phyloP scores from a whole-genome alignment of 2,113 vertebrate species.

The Apaloderma vittatum region DNA sequence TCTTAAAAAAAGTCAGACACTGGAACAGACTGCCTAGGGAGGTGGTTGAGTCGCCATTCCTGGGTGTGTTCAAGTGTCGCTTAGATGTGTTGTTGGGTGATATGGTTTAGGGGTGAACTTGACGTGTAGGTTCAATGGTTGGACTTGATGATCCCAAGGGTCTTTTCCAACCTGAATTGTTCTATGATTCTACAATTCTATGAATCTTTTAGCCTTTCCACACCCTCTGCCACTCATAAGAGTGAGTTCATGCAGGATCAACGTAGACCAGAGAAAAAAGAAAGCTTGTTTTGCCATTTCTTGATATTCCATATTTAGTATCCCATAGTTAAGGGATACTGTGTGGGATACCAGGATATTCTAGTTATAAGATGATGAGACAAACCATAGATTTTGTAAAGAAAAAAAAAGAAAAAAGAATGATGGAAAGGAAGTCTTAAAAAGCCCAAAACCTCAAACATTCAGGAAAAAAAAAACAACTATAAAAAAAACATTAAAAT shows the following conservation, averaged over 20 bases:
- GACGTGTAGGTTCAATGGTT: too few relatives aligned
- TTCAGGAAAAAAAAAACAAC: background rate
- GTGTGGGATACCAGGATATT: background rate
- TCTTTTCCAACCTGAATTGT: too few relatives aligned
- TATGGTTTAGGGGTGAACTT: too few relatives aligned
- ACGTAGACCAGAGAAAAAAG: background rate
- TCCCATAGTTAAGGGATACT: background rate
- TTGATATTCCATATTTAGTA: background rate
- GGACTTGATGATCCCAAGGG: too few relatives aligned
- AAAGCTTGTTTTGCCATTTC: background rate
- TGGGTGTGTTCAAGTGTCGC: too few relatives aligned
- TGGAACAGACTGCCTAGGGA: too few relatives aligned
- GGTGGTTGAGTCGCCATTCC: too few relatives aligned
- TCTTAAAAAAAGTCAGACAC: too few relatives aligned
- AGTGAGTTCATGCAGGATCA: background rate
- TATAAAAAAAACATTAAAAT: accelerated
- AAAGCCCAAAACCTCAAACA: background rate
- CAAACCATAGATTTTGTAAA: background rate
- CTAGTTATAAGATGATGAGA: background rate
- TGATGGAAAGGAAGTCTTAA: background rate
- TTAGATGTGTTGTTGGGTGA: too few relatives aligned
- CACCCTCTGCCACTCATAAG: background rate
- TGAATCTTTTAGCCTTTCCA: background rate
- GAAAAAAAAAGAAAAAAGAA: background rate
- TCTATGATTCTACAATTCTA: too few relatives aligned